Evolutionary conservation across 2,888 invertebrate genomes (phyloP), one percentile per base, ranked within the genome.

Genomic region (Lithophane semibrunnea): DNA sequence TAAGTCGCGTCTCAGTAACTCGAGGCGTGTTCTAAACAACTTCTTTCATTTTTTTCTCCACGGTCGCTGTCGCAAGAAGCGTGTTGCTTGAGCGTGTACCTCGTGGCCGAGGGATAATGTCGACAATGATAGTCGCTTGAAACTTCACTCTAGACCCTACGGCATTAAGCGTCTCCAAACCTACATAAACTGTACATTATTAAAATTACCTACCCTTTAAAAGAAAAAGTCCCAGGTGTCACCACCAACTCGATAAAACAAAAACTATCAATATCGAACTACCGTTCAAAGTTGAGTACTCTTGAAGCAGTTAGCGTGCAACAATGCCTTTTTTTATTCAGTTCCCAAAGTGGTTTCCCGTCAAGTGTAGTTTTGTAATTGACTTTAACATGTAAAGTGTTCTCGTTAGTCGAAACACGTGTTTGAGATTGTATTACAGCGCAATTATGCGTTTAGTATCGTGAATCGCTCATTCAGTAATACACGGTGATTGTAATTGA

Each of bases 341-440:
- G 77, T 88, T 82, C 76, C 85, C 88, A 82, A 88, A 90, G 90
- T 88, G 90, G 87, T 86, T 86, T 85, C 84, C 78, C 79, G 82
- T 86, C 80, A 86, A 86, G 84, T 83, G 84, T 71, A 86, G 79
- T 86, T 84, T 83, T 83, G 88, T 91, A 91, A 92, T 93, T 90
- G 92, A 93, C 90, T 86, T 90, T 86, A 89, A 90, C 84, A 90
- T 91, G 85, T 80, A 89, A 90, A 90, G 87, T 86, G 88, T 87
- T 78, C 90, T 91, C 65, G 83, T 78, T 85, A 73, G 65, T 71
- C 42, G 85, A 82, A 89, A 89, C 90, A 90, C 90, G 92, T 90
- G 91, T 87, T 90, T 58, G 82, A 83, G 84, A 84, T 86, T 86
- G 83, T 84, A 79, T 87, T 77, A 82, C 82, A 80, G 44, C 69